Evolutionary conservation across 92 coral and sea anemone species (phyloP).

Genomic region (Epizoanthus stellaris): DNA sequence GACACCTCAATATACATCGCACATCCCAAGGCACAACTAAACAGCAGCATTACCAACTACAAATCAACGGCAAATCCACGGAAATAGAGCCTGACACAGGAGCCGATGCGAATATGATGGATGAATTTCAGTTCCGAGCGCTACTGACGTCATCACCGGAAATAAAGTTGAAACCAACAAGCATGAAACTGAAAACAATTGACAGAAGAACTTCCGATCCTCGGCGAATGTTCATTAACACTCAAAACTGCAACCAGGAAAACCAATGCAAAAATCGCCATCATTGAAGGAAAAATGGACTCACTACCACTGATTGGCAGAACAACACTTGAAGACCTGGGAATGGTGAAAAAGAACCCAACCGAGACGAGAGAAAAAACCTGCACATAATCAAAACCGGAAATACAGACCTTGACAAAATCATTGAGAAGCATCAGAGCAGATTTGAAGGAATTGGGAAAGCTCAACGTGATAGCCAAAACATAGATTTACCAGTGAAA

Average conservation of each 20-base stretch:
- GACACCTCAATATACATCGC: constrained; percentile 45
- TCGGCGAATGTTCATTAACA: constrained; percentile 50
- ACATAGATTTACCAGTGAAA: constrained; percentile 55
- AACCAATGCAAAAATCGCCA: too few relatives aligned
- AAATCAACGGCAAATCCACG: constrained; percentile 28
- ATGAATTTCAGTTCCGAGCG: constrained; percentile 47
- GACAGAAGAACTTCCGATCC: constrained; percentile 49
- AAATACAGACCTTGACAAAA: too few relatives aligned
- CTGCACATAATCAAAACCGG: constrained; percentile 33
- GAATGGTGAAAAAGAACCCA: constrained; percentile 61
- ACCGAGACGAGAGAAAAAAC: constrained; percentile 33
- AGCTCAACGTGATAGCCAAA: constrained; percentile 47
- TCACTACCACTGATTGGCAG: constrained; percentile 59
- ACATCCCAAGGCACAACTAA: constrained; percentile 18
- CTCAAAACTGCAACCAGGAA: constrained; percentile 52
- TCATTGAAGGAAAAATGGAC: too few relatives aligned
- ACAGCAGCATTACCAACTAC: constrained; percentile 16
- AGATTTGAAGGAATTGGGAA: constrained; percentile 62
- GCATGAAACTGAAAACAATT: constrained; percentile 54
- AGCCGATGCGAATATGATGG: constrained; percentile 34
- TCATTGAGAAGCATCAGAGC: too few relatives aligned
- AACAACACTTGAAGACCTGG: constrained; percentile 54
- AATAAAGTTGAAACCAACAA: not conserved
- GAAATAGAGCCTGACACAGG: constrained; percentile 49
- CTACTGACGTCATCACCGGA: constrained; percentile 48